phyloP scores from a whole-genome alignment of 2,888 invertebrate genomes.

The Zygaena filipendulae region DNA sequence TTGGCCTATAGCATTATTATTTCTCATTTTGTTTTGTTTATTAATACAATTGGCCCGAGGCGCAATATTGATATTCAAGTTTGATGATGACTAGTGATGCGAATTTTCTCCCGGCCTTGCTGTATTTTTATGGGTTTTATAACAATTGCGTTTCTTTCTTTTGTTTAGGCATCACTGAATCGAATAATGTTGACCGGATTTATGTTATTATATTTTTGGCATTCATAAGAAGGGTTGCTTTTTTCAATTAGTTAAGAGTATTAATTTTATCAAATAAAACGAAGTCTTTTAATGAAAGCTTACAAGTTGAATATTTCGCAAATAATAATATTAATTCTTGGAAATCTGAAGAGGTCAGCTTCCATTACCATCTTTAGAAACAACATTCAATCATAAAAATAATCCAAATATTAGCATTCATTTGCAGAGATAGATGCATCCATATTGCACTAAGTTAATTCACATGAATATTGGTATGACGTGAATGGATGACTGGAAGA shows the following conservation, averaged over 20 bases:
- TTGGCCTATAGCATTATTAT: conserved; percentile 69
- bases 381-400: no score
- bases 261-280: no score
- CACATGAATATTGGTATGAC: conserved; percentile 59
- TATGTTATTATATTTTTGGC: conserved; percentile 13
- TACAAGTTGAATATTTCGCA: no score
- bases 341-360: no score
- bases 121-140: conserved; percentile 59
- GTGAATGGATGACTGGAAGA: conserved; percentile 69
- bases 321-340: no score
- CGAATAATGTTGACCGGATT: conserved; percentile 19
- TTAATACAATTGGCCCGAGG: conserved; percentile 69
- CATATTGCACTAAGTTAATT: conserved; percentile 49
- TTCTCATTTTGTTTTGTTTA: conserved; percentile 70
- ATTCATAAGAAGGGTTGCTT: not conserved
- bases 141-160: conserved; percentile 45
- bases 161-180: conserved; percentile 34
- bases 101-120: conserved; percentile 46
- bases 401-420: no score
- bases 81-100: conserved; percentile 61
- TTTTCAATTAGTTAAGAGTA: not conserved
- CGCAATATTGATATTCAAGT: conserved; percentile 70
- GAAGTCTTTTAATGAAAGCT: no score
- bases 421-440: conserved; percentile 12
- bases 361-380: no score